Conservation (phyloP, 2,113 vertebrate genomes). For the Galeopterus variegatus region DNA sequence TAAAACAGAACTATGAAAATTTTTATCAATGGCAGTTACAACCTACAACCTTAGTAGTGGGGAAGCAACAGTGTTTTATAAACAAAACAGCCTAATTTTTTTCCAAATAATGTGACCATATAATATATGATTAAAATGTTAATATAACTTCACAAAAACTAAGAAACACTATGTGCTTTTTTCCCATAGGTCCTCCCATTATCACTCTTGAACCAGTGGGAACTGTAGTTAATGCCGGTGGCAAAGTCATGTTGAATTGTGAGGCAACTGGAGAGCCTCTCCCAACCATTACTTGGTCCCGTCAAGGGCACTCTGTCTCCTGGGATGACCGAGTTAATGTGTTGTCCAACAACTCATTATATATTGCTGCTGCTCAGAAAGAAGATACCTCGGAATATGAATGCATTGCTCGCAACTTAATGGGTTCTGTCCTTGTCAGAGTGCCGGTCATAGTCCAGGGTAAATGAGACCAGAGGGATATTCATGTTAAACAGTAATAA, state of each 20-base stretch:
- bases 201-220: constrained; percentile 93
- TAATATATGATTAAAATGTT: background rate
- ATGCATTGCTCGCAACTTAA: constrained; percentile 95
- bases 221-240: constrained; percentile 91
- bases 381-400: constrained; percentile 96
- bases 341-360: constrained; percentile 93
- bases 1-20: constrained; percentile 4
- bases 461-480: constrained; percentile 80
- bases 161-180: background rate
- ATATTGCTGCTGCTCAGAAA: constrained; percentile 89
- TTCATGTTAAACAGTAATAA: background rate
- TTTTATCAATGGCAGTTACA: background rate
- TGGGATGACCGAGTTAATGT: constrained; percentile 87
- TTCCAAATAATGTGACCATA: background rate
- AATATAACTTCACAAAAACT: background rate
- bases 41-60: background rate
- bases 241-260: constrained; percentile 92
- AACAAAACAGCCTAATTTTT: background rate
- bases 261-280: constrained; percentile 94
- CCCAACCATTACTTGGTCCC: constrained; percentile 93
- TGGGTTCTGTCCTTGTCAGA: constrained; percentile 93
- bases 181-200: constrained; percentile 91
- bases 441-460: constrained; percentile 93
- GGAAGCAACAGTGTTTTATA: background rate
- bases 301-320: constrained; percentile 89